Conservation (phyloP, 2,888 invertebrate genomes). For the Noctuana brunneofusca region DNA sequence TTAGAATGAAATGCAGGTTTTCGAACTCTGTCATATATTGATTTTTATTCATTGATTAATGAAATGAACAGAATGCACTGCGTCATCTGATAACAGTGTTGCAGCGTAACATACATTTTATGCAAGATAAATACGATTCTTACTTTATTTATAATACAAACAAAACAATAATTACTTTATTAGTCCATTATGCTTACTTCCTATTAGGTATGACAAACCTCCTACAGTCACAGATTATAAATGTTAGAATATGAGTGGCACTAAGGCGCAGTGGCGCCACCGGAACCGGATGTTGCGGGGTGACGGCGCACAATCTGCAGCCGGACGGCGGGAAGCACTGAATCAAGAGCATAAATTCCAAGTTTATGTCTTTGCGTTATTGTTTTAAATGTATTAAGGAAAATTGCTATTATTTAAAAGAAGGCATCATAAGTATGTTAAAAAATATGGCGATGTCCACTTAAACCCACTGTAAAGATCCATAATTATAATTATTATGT, state of each 20-base stretch:
- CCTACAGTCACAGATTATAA: constrained; percentile 5
- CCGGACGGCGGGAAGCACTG: constrained; percentile 77
- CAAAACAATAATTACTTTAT: background rate
- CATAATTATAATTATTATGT: too few species aligned
- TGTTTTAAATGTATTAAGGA: background rate
- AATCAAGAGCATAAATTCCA: constrained; percentile 67
- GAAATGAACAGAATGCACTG: too few species aligned
- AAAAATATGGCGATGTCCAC: too few species aligned
- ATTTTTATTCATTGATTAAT: too few species aligned
- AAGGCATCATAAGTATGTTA: background rate
- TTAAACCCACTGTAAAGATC: too few species aligned
- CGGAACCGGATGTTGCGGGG: constrained; percentile 81
- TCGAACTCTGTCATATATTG: too few species aligned
- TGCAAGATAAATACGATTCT: too few species aligned
- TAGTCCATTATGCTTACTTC: background rate
- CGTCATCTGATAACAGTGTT: too few species aligned
- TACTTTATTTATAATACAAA: too few species aligned
- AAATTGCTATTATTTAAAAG: background rate
- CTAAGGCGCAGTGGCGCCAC: constrained; percentile 62
- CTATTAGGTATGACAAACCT: background rate
- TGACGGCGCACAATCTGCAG: constrained; percentile 78
- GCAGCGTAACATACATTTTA: too few species aligned
- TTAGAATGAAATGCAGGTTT: too few species aligned
- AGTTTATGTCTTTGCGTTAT: constrained; percentile 26
- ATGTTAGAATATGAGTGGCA: constrained; percentile 28